Evolutionary conservation across 35 echinoderm and acorn worm species (phyloP), one percentile per base, ranked within the genome.

Genomic region (Strongylocentrotus purpuratus): DNA sequence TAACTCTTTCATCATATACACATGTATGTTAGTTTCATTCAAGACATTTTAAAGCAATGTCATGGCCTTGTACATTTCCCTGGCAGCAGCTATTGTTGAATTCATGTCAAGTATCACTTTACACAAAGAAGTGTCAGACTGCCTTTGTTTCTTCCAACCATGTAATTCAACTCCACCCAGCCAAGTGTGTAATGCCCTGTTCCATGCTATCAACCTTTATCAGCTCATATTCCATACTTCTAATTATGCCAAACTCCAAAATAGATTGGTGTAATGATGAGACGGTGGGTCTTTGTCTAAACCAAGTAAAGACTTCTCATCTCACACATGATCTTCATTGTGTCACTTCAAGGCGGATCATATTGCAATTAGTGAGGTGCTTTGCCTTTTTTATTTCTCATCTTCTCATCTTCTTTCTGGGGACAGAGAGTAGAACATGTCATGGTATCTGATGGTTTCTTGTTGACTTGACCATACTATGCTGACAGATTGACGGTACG

Each of bases 101-200:
- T 78, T 78, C 65, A 78, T 78, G 65, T 78, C 65, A 78, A 78
- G 65, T 78, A 78, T 78, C 65, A 78, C 65, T 78, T 78, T 78
- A 78, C 65, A 78, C 65, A 78, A 78, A 78, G 65, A 78, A n/a
- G 65, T 78, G 65, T 78, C 65, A 78, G 20, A 22, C 65, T 22
- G 65, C 65, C 65, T 78, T 78, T 78, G 65, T 78, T n/a, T 78
- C 22, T 78, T 78, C 65, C 20, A 28, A n/a, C 65, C 65, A 78
- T 78, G 65, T 78, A 78, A 78, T 78, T n/a, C n/a, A 78, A 78
- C 65, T 22, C 65, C 65, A 78, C 7, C 65, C 65, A 78, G 20
- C 20, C 65, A 78, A 78, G 65, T 78, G 28, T 78, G 28, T 78
- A 78, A 78, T 78, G 25, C 65, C 65, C 22, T 78, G 65, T 78